Conservation (phyloP, 2,888 invertebrate species). For the Lasioglossum leucozonium region DNA sequence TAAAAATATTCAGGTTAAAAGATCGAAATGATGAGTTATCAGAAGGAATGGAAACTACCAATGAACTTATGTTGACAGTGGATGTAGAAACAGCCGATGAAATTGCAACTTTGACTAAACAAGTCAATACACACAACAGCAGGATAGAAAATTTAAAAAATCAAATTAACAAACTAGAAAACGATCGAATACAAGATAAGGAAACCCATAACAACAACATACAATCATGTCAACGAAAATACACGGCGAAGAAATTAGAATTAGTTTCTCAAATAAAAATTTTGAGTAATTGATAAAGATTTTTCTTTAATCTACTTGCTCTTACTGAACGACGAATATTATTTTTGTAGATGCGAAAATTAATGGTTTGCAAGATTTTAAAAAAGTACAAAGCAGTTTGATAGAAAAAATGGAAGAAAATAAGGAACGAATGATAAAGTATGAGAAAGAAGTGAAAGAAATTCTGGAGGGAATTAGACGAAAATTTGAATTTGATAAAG, state of each 20-base stretch:
- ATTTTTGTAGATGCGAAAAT: slow-evolving; percentile 75
- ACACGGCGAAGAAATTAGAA: slow-evolving; percentile 66
- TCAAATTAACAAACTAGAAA: slow-evolving; percentile 56
- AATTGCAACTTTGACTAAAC: slow-evolving; percentile 68
- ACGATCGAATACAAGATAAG: slow-evolving; percentile 60
- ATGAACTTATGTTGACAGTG: slow-evolving; percentile 36
- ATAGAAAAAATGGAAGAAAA: slow-evolving; percentile 68
- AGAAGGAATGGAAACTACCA: slow-evolving; percentile 53
- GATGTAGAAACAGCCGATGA: slow-evolving; percentile 71
- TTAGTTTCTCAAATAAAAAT: slow-evolving; percentile 75
- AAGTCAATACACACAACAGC: slow-evolving; percentile 53
- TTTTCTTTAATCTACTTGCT: background rate
- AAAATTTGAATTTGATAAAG: slow-evolving; percentile 75
- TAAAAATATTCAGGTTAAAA: slow-evolving; percentile 70
- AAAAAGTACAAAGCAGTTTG: slow-evolving; percentile 66
- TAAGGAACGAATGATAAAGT: slow-evolving; percentile 59
- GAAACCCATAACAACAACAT: slow-evolving; percentile 65
- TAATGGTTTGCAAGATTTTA: slow-evolving; percentile 78
- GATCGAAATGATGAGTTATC: slow-evolving; percentile 70
- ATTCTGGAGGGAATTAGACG: slow-evolving; percentile 66
- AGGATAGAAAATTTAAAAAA: slow-evolving; percentile 59
- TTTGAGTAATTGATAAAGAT: slow-evolving; percentile 71
- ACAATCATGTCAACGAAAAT: slow-evolving; percentile 67
- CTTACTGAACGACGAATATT: background rate
- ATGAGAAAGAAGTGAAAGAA: slow-evolving; percentile 67